Percentiles rank a stretch among this genome's conserved stretches.
These are phyloP conservation scores for Sphenodon punctatus DNA, from an alignment of 2,797 vertebrate genomes.

Conservation along the genomic window DNA sequence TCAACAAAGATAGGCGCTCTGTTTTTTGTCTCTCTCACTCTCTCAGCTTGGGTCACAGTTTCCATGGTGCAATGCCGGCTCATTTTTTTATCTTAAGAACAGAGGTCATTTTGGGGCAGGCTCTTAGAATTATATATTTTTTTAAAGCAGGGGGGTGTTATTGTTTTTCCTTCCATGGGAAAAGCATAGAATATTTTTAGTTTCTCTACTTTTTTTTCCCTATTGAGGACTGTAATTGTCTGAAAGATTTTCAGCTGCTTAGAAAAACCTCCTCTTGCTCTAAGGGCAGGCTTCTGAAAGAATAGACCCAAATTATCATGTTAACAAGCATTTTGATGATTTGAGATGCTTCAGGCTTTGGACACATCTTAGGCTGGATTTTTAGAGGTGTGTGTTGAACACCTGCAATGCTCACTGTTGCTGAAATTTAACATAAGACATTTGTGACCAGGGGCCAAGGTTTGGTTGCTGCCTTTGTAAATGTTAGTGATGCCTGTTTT, in stretches of 20 bases:
- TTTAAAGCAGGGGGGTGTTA: conserved; percentile 29
- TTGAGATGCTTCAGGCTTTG: not conserved
- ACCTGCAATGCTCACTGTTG: not conserved
- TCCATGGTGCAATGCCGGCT: conserved; percentile 20
- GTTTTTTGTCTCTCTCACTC: not conserved
- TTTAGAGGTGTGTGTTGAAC: not conserved
- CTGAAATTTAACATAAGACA: no score
- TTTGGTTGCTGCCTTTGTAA: no score
- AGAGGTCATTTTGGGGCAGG: conserved; percentile 44
- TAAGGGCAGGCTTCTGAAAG: not conserved
- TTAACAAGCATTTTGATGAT: not conserved
- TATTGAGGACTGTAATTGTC: not conserved
- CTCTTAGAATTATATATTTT: conserved; percentile 55
- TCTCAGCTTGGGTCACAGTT: conserved; percentile 41
- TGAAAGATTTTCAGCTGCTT: not conserved
- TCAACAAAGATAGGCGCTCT: not conserved
- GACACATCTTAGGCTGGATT: not conserved
- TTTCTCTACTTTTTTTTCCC: not conserved
- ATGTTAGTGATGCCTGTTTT: no score
- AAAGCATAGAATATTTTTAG: conserved; percentile 46
- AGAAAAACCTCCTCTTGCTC: not conserved
- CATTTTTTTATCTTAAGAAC: conserved; percentile 53
- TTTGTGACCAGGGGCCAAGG: no score
- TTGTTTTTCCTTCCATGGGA: conserved; percentile 18
- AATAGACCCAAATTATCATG: not conserved